Percentiles rank a stretch among this genome's conserved stretches.
These are phyloP conservation scores for Chromobotia macracanthus DNA, from an alignment of 2,797 vertebrate species.

Conservation along the genomic window DNA sequence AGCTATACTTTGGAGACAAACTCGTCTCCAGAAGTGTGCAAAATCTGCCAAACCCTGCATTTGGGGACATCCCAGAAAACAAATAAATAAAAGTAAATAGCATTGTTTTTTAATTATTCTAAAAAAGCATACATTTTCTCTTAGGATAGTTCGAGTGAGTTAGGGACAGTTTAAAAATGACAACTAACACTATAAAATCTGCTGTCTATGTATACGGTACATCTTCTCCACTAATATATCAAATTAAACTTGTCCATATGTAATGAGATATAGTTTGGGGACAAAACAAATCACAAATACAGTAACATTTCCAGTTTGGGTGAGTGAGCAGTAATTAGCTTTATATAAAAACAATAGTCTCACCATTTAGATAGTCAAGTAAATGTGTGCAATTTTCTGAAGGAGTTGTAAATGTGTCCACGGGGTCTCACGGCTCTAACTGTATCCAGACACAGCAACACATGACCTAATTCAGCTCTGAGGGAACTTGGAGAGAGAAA, in stretches of 20 bases:
- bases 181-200: no score
- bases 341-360: not conserved
- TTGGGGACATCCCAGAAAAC: not conserved
- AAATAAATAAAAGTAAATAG: not conserved
- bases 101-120: not conserved
- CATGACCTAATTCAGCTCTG: conserved; percentile 48
- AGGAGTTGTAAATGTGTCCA: conserved; percentile 6
- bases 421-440: conserved; percentile 26
- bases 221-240: no score
- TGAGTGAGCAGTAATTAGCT: not conserved
- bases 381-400: conserved; percentile 4
- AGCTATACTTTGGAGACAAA: not conserved
- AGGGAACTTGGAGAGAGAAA: conserved; percentile 15
- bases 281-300: not conserved
- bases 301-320: not conserved
- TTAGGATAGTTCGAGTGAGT: no score
- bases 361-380: not conserved
- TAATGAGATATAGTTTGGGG: no score
- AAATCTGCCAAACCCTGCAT: not conserved
- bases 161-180: no score
- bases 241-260: no score
- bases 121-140: no score
- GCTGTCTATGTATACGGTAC: no score
- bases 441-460: conserved; percentile 33
- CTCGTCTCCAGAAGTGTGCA: not conserved